phyloP scores from a whole-genome alignment of 2,113 vertebrate species.

The Neoarius graeffei region DNA sequence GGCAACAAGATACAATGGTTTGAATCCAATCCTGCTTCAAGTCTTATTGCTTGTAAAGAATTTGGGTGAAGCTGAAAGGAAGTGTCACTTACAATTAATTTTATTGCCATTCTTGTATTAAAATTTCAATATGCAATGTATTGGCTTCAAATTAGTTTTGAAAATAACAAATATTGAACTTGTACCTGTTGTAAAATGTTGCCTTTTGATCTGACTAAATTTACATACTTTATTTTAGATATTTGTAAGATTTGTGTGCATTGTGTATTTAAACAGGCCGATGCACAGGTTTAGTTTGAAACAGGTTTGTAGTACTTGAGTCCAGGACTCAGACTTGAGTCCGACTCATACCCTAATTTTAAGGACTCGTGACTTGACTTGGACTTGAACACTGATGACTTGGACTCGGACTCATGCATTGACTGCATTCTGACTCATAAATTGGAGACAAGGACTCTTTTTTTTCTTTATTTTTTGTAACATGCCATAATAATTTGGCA shows the following conservation, averaged over 20 bases:
- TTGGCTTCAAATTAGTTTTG: neutral
- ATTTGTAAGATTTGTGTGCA: neutral
- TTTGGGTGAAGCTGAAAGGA: neutral
- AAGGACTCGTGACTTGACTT: no score
- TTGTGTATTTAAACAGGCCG: neutral
- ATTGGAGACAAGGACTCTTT: no score
- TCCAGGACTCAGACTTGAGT: no score
- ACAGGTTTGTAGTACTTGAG: no score
- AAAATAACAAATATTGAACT: neutral
- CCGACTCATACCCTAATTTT: no score
- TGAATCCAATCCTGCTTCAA: neutral
- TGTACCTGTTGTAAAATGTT: slow-evolving; percentile 57
- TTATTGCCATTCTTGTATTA: neutral
- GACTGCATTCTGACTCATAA: no score
- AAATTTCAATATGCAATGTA: neutral
- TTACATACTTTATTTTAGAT: neutral
- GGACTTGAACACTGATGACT: no score
- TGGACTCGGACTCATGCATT: no score
- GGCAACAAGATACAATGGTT: slow-evolving; percentile 60
- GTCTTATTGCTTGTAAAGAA: neutral
- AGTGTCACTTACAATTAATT: neutral
- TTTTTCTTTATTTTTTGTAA: no score
- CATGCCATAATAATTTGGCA: no score
- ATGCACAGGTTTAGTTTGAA: neutral
- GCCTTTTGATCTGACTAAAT: slow-evolving; percentile 57